Conservation (phyloP, 2,888 invertebrate species). For the Tromatobia lineatoria region DNA sequence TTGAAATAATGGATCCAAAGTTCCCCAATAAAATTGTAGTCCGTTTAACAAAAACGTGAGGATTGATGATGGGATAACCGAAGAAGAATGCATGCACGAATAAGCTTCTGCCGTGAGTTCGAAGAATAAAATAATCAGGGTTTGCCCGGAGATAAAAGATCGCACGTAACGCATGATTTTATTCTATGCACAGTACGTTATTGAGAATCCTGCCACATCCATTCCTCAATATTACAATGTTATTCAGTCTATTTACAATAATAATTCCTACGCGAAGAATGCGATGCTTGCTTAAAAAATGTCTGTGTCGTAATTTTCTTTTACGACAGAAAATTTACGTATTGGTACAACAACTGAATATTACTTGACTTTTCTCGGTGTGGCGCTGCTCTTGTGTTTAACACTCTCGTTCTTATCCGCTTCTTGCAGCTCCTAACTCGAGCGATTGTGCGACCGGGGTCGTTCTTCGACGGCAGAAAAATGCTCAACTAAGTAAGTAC, state of each 20-base stretch:
- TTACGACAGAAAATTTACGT: neutral
- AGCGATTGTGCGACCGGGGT: slow-evolving; percentile 79
- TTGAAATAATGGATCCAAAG: slow-evolving; percentile 10
- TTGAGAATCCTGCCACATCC: neutral
- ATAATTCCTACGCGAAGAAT: neutral
- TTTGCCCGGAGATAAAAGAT: neutral
- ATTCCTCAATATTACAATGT: neutral
- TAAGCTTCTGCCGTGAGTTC: slow-evolving; percentile 42
- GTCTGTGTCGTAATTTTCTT: neutral
- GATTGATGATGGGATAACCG: neutral
- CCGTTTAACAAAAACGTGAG: slow-evolving; percentile 26
- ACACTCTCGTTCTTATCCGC: slow-evolving; percentile 65
- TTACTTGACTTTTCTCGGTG: slow-evolving; percentile 25
- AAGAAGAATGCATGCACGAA: slow-evolving; percentile 45
- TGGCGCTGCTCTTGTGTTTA: slow-evolving; percentile 56
- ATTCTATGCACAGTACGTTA: slow-evolving; percentile 27
- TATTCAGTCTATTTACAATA: neutral
- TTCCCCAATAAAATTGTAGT: slow-evolving; percentile 2
- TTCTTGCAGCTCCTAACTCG: slow-evolving; percentile 74
- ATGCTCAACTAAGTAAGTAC: slow-evolving; percentile 80
- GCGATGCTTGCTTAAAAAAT: neutral
- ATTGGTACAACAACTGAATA: neutral
- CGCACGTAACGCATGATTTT: slow-evolving; percentile 28
- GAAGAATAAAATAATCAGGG: neutral
- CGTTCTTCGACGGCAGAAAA: slow-evolving; percentile 83